These are phyloP conservation scores for Hydrozoanthus tunicans DNA, from an alignment of 64 coral and sea anemone species.

Conservation along the genomic window DNA sequence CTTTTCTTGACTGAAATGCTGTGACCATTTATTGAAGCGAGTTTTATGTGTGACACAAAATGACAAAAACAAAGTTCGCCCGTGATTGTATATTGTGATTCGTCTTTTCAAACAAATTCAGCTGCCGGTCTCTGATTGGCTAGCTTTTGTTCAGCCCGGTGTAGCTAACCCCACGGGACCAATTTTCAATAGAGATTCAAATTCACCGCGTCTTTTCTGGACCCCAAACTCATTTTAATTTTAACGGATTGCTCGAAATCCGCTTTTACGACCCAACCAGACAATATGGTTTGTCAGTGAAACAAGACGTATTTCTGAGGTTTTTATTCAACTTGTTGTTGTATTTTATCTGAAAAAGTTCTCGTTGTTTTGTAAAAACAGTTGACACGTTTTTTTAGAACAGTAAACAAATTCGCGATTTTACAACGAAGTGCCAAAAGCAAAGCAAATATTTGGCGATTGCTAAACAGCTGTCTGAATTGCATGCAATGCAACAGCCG, in stretches of 20 bases:
- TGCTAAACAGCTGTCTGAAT: slow-evolving; percentile 59
- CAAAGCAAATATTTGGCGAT: slow-evolving; percentile 43
- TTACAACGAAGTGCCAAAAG: slow-evolving; percentile 49
- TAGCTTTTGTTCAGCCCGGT: slow-evolving; percentile 3
- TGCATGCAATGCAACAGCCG: background rate
- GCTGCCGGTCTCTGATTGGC: slow-evolving; percentile 13
- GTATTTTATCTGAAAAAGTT: too few species aligned
- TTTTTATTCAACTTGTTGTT: background rate
- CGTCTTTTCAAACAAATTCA: slow-evolving; percentile 32
- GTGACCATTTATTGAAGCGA: background rate
- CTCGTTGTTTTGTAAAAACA: background rate
- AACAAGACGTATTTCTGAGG: background rate
- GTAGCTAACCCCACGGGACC: slow-evolving; percentile 14
- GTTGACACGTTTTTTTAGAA: background rate
- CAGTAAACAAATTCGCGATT: slow-evolving; percentile 44
- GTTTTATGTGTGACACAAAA: background rate
- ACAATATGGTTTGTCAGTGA: background rate
- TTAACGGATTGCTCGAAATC: slow-evolving; percentile 29
- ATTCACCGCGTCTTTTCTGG: slow-evolving; percentile 43
- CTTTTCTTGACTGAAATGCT: background rate
- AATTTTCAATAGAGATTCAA: slow-evolving; percentile 43
- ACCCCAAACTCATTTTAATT: slow-evolving; percentile 42
- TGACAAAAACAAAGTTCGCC: background rate
- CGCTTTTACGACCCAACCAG: slow-evolving; percentile 1
- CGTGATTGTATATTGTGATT: slow-evolving; percentile 3